phyloP scores from a whole-genome alignment of 1,140 invertebrate genomes.

The Leguminivora glycinivorella region DNA sequence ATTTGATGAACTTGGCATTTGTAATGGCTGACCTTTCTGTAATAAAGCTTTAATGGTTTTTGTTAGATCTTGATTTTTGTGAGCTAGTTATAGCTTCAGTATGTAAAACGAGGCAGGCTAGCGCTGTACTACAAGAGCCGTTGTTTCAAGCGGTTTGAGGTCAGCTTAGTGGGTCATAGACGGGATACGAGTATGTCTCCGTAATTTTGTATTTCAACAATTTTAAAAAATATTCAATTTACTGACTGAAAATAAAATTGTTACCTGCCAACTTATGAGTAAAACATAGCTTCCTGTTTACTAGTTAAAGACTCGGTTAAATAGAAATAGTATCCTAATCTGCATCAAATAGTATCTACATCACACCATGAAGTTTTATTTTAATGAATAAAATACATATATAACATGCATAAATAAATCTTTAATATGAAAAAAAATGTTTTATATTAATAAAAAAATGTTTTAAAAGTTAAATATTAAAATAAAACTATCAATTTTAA shows the following conservation, averaged over 20 bases:
- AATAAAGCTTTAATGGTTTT: conserved; percentile 12
- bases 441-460: no score
- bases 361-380: no score
- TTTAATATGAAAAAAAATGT: no score
- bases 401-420: no score
- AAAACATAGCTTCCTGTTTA: not conserved
- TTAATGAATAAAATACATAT: no score
- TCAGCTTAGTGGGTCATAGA: not conserved
- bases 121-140: not conserved
- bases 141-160: not conserved
- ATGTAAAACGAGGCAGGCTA: not conserved
- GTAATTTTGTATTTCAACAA: not conserved
- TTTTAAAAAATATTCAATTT: not conserved
- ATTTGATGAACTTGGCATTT: conserved; percentile 39
- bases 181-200: not conserved
- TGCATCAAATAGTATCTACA: no score
- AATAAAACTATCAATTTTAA: no score
- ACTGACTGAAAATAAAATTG: no score
- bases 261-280: no score
- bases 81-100: not conserved
- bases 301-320: not conserved
- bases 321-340: no score
- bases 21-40: conserved; percentile 30
- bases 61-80: not conserved
- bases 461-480: no score